These are phyloP conservation scores for Australoheros facetus DNA, from an alignment of 2,797 vertebrate species.

Conservation along the genomic window DNA sequence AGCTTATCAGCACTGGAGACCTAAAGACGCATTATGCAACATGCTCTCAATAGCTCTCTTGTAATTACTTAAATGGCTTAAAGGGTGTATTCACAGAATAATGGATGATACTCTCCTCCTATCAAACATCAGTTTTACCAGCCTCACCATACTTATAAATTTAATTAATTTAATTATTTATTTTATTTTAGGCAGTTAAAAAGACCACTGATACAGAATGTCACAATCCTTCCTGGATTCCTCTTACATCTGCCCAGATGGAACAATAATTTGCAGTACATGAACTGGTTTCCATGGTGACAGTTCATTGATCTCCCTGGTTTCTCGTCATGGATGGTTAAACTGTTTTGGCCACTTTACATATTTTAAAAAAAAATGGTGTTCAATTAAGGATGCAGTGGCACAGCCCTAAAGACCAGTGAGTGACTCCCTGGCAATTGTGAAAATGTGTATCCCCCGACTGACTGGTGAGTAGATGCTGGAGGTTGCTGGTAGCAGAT, in stretches of 20 bases:
- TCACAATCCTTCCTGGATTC: not conserved
- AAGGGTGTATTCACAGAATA: not conserved
- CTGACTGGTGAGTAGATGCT: not conserved
- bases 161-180: not conserved
- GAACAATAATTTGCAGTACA: not conserved
- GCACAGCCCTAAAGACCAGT: not conserved
- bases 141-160: not conserved
- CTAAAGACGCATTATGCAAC: not conserved
- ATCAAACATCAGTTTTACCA: not conserved
- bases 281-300: constrained; percentile 51
- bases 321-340: constrained; percentile 23
- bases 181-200: not conserved
- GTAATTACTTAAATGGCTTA: not conserved
- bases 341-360: constrained; percentile 25
- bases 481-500: not conserved
- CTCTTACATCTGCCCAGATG: not conserved
- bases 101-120: not conserved
- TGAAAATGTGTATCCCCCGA: not conserved
- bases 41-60: not conserved
- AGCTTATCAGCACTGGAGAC: not conserved
- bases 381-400: not conserved
- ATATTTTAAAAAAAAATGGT: not conserved
- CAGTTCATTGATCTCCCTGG: constrained; percentile 34
- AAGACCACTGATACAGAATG: not conserved
- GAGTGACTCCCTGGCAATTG: not conserved